Evolutionary conservation across 2,113 vertebrate species (phyloP).

Genomic region (Hydrolagus affinis): DNA sequence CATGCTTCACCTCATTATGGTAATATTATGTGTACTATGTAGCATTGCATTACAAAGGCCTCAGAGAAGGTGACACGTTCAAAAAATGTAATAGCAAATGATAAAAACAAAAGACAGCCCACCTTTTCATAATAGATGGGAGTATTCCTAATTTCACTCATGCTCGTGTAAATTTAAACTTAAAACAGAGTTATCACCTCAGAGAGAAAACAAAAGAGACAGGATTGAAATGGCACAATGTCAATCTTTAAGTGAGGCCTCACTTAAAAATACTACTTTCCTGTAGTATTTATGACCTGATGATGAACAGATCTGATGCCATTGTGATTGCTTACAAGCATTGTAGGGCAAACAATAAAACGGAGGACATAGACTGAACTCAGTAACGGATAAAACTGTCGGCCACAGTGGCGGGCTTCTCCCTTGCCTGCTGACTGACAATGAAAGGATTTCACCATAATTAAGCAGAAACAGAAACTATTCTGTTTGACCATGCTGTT

Average conservation of each 20-base stretch:
- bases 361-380: constrained; percentile 74
- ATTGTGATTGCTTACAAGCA: constrained; percentile 94
- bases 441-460: constrained; percentile 77
- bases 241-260: constrained; percentile 40
- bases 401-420: constrained; percentile 61
- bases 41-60: too few species aligned
- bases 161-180: not conserved
- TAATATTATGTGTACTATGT: too few species aligned
- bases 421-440: constrained; percentile 68
- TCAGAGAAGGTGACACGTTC: too few species aligned
- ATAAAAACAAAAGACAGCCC: too few species aligned
- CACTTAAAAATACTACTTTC: constrained; percentile 55
- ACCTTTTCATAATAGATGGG: too few species aligned
- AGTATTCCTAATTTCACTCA: too few species aligned
- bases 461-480: constrained; percentile 77
- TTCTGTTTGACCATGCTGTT: constrained; percentile 70
- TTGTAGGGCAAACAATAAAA: constrained; percentile 77
- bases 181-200: not conserved
- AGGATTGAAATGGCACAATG: not conserved
- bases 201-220: not conserved
- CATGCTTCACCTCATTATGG: too few species aligned
- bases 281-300: constrained; percentile 63
- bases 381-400: constrained; percentile 92
- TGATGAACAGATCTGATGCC: constrained; percentile 93
- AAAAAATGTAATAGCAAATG: too few species aligned